These are phyloP conservation scores for Amphiprion percula DNA, from an alignment of 2,113 vertebrate species.

Conservation along the genomic window DNA sequence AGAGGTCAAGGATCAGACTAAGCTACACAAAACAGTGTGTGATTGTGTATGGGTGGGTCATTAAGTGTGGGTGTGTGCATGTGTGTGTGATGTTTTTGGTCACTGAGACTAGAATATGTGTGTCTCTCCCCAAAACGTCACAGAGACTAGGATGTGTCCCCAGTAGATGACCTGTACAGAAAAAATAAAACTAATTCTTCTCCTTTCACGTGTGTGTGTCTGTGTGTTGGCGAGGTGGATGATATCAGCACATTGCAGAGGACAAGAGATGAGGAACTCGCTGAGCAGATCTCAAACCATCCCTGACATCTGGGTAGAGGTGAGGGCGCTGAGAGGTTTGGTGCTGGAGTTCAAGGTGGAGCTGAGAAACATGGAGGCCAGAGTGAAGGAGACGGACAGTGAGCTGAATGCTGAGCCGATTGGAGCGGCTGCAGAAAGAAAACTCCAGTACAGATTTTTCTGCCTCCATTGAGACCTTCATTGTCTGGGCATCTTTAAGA, in stretches of 20 bases:
- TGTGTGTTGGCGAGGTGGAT: background rate
- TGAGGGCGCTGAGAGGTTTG: conserved; percentile 17
- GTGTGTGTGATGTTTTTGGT: too few species aligned
- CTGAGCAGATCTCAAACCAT: background rate
- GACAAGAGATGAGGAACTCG: background rate
- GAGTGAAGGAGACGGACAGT: background rate
- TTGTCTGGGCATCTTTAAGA: too few species aligned
- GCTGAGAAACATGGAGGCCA: background rate
- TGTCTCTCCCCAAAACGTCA: too few species aligned
- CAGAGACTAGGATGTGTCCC: too few species aligned
- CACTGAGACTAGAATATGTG: too few species aligned
- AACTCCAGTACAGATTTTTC: background rate
- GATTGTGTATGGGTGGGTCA: conserved; percentile 3
- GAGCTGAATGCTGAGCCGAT: conserved; percentile 1
- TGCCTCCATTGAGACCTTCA: too few species aligned
- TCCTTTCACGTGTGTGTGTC: too few species aligned
- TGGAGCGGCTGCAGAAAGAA: background rate
- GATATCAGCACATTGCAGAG: background rate
- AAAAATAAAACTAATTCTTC: too few species aligned
- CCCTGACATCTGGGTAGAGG: background rate
- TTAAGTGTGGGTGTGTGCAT: background rate
- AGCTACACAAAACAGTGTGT: too few species aligned
- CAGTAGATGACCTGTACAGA: too few species aligned
- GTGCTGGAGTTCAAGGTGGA: background rate
- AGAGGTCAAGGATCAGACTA: too few species aligned